Evolutionary conservation across 2,113 vertebrate genomes (phyloP), one percentile per base, ranked within the genome.

Genomic region (Poeciliopsis retropinna): DNA sequence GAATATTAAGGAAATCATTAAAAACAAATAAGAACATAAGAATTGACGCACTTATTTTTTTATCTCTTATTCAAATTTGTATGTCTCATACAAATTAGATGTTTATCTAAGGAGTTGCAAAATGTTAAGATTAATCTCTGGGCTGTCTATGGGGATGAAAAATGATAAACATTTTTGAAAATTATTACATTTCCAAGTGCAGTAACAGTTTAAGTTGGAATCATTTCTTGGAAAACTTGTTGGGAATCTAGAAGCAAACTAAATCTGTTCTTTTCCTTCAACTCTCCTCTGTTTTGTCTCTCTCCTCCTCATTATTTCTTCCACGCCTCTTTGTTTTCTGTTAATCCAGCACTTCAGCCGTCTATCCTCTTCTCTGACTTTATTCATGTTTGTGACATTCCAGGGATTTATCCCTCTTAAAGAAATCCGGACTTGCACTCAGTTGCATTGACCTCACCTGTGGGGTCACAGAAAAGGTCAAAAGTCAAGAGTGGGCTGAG

Each of bases 381-480:
- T 57, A 57, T 51, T 75, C 77, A 69, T 44, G 65, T 27, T 17
- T 5, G 0, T 41, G 47, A 79, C 47, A 74, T 72, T 84, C 76
- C 70, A 62, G 39, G 69, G 31, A 72, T 62, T 77, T 31, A 82
- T 68, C 31, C 69, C 72, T 67, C 17, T 62, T 73, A 81, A 62
- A 37, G 31, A 32, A 75, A 51, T 64, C 22, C 2, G 5, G 28
- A 62, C 44, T 25, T 2, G 22, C 64, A 54, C 47, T 87, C 76
- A 79, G 70, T 67, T 85, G 73, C 60, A 82, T 30, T 67, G 65
- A 80, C 76, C 79, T 70, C 41, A 66, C 67, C 73, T 72, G 79
- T n/a, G 4, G 0, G 60, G 74, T 39, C 73, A 64, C 14, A 47
- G 64, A 31, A 15, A 12, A 31, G 28, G 74, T 75, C 65, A 76